Percentiles rank a stretch among this genome's conserved stretches.
phyloP scores from a whole-genome alignment of 2,888 invertebrate genomes.

The Osedax frankpressi region DNA sequence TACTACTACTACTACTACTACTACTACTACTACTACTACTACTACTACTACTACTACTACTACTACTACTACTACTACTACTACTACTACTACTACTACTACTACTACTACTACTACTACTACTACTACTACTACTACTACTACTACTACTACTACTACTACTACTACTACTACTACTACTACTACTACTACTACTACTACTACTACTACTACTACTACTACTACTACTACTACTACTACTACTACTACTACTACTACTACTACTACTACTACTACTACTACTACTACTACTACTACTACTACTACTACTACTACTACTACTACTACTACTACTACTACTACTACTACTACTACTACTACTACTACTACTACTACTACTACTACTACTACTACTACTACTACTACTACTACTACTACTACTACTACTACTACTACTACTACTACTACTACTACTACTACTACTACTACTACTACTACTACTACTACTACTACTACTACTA shows the following conservation, averaged over 20 bases:
- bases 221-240: slow-evolving; percentile 10
- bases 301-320: slow-evolving; percentile 15
- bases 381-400: slow-evolving; percentile 5
- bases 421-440: slow-evolving; percentile 14
- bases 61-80: slow-evolving; percentile 18
- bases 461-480: slow-evolving; percentile 24
- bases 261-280: slow-evolving; percentile 23
- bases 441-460: slow-evolving; percentile 11
- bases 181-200: slow-evolving; percentile 21
- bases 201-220: slow-evolving; percentile 23
- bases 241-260: neutral
- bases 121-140: slow-evolving; percentile 1
- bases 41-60: slow-evolving; percentile 22
- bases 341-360: slow-evolving; percentile 23
- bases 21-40: slow-evolving; percentile 23
- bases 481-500: slow-evolving; percentile 20
- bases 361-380: neutral
- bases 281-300: slow-evolving; percentile 18
- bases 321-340: slow-evolving; percentile 24
- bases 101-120: neutral
- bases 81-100: slow-evolving; percentile 32
- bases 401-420: slow-evolving; percentile 7
- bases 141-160: slow-evolving; percentile 13
- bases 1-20: slow-evolving; percentile 22
- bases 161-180: slow-evolving; percentile 4